Percentiles rank a stretch among this genome's conserved stretches.
phyloP scores from a whole-genome alignment of 2,888 invertebrate genomes.

The Loripinus fragilis region DNA sequence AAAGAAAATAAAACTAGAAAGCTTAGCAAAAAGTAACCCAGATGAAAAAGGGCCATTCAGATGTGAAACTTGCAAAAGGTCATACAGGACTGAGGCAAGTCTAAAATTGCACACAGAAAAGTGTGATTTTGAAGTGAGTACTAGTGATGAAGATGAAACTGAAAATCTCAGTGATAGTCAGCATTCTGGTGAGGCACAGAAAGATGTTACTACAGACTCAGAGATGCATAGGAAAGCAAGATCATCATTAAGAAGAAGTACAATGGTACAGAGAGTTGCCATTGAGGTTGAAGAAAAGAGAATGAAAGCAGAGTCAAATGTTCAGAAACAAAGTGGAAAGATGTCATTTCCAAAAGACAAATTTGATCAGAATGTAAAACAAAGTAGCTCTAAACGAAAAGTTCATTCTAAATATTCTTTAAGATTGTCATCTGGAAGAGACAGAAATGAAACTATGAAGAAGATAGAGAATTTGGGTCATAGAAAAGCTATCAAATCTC shows the following conservation, averaged over 20 bases:
- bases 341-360: not conserved
- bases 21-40: constrained; percentile 79
- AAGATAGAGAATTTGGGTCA: no score
- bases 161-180: constrained; percentile 13
- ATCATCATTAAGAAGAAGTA: constrained; percentile 57
- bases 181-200: not conserved
- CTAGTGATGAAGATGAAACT: constrained; percentile 80
- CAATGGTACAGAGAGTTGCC: constrained; percentile 59
- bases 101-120: constrained; percentile 79
- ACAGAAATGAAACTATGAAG: not conserved
- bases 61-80: constrained; percentile 93
- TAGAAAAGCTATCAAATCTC: no score
- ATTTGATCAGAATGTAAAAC: no score
- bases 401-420: not conserved
- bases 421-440: not conserved
- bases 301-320: constrained; percentile 41
- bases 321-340: constrained; percentile 27
- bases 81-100: constrained; percentile 83
- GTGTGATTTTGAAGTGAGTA: constrained; percentile 83
- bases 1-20: constrained; percentile 84
- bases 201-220: not conserved
- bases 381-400: not conserved
- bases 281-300: constrained; percentile 61
- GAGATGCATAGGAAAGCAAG: constrained; percentile 6
- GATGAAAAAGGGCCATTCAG: constrained; percentile 87